Evolutionary conservation across 2,113 vertebrate species (phyloP).

Genomic region (Dipodomys stephensi): DNA sequence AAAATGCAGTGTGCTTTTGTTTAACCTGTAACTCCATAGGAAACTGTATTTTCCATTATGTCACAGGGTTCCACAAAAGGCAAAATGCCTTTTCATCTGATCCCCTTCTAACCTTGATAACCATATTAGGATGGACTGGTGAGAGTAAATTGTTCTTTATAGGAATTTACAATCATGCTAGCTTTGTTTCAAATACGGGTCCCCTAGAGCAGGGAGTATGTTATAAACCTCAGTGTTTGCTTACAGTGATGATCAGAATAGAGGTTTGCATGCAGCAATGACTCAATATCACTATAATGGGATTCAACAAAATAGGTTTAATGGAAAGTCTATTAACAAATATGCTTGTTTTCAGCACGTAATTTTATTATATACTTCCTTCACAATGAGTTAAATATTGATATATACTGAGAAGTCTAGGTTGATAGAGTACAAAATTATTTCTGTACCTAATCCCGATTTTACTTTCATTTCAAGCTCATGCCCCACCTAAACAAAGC

Average conservation of each 20-base stretch:
- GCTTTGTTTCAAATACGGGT: not conserved
- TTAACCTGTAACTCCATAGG: not conserved
- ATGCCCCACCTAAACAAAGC: not conserved
- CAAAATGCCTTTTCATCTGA: constrained; percentile 8
- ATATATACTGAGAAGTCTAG: not conserved
- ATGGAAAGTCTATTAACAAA: not conserved
- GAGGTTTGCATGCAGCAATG: not conserved
- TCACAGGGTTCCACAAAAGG: not conserved
- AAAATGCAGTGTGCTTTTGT: not conserved
- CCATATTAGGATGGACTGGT: not conserved
- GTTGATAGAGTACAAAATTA: not conserved
- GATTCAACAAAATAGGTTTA: not conserved
- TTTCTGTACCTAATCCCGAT: not conserved
- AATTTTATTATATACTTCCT: not conserved
- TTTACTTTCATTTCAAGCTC: not conserved
- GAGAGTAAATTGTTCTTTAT: not conserved
- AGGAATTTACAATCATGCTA: constrained; percentile 7
- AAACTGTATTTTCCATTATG: constrained; percentile 32
- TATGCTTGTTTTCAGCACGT: not conserved
- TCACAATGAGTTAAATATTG: not conserved
- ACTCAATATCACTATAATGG: not conserved
- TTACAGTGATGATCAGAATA: not conserved
- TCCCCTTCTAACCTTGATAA: constrained; percentile 12
- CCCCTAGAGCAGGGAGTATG: not conserved
- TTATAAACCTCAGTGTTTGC: not conserved